phyloP scores from a whole-genome alignment of 1,140 invertebrate species.

The Dolichoris vasculosae region DNA sequence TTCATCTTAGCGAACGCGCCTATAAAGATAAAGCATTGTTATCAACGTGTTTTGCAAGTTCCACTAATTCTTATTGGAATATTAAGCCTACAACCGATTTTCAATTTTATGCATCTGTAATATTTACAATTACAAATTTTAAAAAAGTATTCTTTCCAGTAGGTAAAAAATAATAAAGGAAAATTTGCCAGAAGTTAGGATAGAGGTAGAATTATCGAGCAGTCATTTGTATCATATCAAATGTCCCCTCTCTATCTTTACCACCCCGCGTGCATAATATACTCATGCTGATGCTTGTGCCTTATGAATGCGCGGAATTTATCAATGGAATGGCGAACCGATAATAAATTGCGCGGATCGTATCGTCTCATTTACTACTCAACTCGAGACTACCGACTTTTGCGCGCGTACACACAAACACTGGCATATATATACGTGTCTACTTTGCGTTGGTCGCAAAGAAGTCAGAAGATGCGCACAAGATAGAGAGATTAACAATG shows the following conservation, averaged over 20 bases:
- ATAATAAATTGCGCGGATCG: slow-evolving; percentile 71
- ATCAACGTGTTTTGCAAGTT: neutral
- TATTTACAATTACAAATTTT: neutral
- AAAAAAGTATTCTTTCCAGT: neutral
- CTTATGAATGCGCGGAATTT: slow-evolving; percentile 73
- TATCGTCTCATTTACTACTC: slow-evolving; percentile 60
- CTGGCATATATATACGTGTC: neutral
- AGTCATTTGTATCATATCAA: slow-evolving; percentile 61
- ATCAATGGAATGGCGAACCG: slow-evolving; percentile 71
- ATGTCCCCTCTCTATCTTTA: slow-evolving; percentile 59
- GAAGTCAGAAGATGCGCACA: neutral
- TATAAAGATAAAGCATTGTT: neutral
- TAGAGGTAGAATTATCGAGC: slow-evolving; percentile 57
- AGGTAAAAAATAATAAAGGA: neutral
- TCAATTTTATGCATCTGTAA: neutral
- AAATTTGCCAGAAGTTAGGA: slow-evolving; percentile 5
- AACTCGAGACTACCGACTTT: slow-evolving; percentile 32
- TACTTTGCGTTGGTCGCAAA: slow-evolving; percentile 55
- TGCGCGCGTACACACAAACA: slow-evolving; percentile 42
- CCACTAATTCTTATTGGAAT: neutral
- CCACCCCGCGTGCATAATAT: slow-evolving; percentile 52
- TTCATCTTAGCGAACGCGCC: neutral
- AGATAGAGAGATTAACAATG: slow-evolving; percentile 15
- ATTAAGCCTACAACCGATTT: neutral
- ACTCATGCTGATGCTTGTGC: slow-evolving; percentile 51